Evolutionary conservation across 1,140 invertebrate species (phyloP).

Genomic region (Temnothorax nylanderi): DNA sequence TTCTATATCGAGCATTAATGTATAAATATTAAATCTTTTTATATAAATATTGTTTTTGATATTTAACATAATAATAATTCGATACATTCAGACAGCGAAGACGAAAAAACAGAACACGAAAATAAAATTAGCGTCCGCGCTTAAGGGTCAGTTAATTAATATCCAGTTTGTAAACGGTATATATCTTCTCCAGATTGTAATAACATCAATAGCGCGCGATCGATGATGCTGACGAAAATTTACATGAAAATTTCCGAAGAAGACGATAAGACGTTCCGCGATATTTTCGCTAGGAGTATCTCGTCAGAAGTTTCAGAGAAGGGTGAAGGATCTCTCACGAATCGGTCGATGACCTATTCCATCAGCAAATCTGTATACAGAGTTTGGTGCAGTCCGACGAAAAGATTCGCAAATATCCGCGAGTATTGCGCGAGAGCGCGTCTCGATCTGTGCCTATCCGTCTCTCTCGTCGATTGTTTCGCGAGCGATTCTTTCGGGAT

Average conservation of each 20-base stretch:
- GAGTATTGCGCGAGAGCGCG: too few relatives aligned
- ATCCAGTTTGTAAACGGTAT: neutral
- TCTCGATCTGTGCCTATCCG: too few relatives aligned
- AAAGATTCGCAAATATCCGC: neutral
- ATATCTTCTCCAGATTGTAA: neutral
- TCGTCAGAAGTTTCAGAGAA: conserved; percentile 67
- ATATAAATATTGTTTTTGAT: neutral
- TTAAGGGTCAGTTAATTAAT: neutral
- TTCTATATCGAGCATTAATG: neutral
- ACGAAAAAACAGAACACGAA: neutral
- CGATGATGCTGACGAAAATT: neutral
- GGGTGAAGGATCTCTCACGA: conserved; percentile 38
- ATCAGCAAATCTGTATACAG: conserved; percentile 38
- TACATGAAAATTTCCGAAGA: neutral
- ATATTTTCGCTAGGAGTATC: conserved; percentile 72
- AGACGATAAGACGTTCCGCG: conserved; percentile 5
- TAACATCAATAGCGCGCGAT: neutral
- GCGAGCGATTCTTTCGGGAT: neutral
- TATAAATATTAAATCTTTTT: too few relatives aligned
- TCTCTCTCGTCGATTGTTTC: neutral
- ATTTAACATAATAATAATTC: neutral
- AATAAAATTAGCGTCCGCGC: neutral
- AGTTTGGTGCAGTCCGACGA: neutral
- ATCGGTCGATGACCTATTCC: conserved; percentile 50
- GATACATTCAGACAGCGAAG: neutral